Percentiles rank a stretch among this genome's conserved stretches.
Conservation (phyloP, 2,797 vertebrate species). For the Xenops minutus region DNA sequence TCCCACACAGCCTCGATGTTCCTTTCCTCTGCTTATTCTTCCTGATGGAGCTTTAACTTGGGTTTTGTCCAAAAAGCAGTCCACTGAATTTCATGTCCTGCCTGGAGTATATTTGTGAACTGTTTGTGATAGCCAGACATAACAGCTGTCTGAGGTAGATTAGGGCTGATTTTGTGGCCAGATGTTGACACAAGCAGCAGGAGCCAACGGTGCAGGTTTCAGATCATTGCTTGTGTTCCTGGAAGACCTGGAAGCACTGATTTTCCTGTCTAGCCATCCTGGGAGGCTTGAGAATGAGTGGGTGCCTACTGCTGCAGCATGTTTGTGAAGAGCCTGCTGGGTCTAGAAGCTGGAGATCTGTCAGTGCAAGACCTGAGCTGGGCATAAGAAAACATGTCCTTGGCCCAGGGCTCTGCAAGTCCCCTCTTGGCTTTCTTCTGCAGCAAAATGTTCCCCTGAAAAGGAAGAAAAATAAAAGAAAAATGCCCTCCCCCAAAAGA, state of each 20-base stretch:
- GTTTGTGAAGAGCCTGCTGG: not conserved
- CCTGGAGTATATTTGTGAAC: not conserved
- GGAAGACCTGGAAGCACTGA: not conserved
- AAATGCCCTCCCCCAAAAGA: not conserved
- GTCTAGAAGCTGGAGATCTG: not conserved
- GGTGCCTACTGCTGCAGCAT: not conserved
- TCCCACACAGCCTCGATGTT: not conserved
- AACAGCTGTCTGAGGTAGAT: conserved; percentile 49
- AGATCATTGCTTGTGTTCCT: not conserved
- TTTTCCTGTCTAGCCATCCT: not conserved
- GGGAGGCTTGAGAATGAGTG: not conserved
- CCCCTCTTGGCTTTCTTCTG: not conserved
- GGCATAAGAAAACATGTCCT: not conserved
- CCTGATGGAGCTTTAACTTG: conserved; percentile 22
- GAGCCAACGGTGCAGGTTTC: rapidly evolving
- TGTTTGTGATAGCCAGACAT: conserved; percentile 28
- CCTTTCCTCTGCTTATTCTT: conserved; percentile 17
- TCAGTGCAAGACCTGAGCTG: not conserved
- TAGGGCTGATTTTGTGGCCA: conserved; percentile 4
- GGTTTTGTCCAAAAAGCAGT: conserved; percentile 15
- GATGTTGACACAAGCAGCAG: not conserved
- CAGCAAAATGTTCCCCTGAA: not conserved
- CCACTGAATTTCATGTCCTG: conserved; percentile 10
- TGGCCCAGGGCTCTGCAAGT: not conserved
- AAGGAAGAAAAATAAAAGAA: not conserved